phyloP scores from a whole-genome alignment of 2,113 vertebrate species.

The Murina feae region DNA sequence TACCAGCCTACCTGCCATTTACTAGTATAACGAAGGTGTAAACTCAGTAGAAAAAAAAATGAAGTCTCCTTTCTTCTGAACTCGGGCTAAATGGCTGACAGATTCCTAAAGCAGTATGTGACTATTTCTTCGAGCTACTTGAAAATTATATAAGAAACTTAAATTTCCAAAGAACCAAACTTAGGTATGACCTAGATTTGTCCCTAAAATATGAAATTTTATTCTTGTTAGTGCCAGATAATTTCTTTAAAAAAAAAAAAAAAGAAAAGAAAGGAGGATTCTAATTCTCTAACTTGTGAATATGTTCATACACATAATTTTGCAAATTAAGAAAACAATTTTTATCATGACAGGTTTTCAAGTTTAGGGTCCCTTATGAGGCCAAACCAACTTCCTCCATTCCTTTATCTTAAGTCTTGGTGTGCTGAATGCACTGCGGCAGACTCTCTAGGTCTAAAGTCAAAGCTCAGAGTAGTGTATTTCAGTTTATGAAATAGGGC shows the following conservation, averaged over 20 bases:
- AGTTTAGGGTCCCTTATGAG: background rate
- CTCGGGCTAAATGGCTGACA: background rate
- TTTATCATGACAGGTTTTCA: background rate
- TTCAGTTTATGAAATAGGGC: background rate
- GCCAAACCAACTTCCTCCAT: background rate
- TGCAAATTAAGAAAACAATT: background rate
- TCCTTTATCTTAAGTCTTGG: background rate
- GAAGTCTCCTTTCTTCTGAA: background rate
- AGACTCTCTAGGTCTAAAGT: background rate
- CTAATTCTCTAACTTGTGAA: background rate
- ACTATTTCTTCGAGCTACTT: background rate
- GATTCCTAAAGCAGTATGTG: background rate
- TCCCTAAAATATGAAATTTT: slow-evolving; percentile 28
- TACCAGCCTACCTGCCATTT: background rate
- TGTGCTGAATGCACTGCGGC: background rate
- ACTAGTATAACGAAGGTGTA: background rate
- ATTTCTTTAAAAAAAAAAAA: slow-evolving; percentile 29
- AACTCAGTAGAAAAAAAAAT: background rate
- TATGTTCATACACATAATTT: slow-evolving; percentile 6
- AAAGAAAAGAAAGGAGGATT: background rate
- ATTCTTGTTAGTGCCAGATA: background rate
- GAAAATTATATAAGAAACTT: slow-evolving; percentile 37
- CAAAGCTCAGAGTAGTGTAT: background rate
- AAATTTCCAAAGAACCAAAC: slow-evolving; percentile 33
- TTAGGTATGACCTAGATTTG: slow-evolving; percentile 39